Evolutionary conservation across 1,140 invertebrate genomes (phyloP).

Genomic region (Saccostrea glomerata): DNA sequence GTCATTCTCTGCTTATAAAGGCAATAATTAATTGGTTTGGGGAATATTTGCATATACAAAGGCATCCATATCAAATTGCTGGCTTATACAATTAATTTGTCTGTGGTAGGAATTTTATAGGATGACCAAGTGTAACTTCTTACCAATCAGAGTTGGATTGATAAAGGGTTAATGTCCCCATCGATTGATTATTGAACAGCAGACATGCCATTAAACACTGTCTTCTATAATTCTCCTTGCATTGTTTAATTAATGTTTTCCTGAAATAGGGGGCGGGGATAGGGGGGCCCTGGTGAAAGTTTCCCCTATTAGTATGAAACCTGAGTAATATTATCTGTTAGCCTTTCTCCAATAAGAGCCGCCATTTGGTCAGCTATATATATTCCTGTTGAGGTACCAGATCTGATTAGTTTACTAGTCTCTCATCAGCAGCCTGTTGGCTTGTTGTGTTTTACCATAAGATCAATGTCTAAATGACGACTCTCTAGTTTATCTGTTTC

Average conservation of each 20-base stretch:
- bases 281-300: background rate
- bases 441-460: background rate
- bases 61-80: slow-evolving; percentile 13
- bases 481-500: background rate
- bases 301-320: background rate
- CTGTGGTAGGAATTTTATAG: slow-evolving; percentile 1
- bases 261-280: background rate
- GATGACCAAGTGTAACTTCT: background rate
- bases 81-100: background rate
- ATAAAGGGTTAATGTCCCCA: background rate
- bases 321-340: background rate
- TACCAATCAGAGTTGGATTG: background rate
- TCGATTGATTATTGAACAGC: slow-evolving; percentile 8
- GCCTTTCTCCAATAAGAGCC: background rate
- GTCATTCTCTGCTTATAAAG: background rate
- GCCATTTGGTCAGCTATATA: background rate
- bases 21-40: slow-evolving; percentile 26
- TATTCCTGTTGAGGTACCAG: background rate
- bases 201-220: background rate
- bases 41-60: slow-evolving; percentile 12
- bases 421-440: background rate
- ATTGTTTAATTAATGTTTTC: background rate
- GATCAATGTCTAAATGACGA: background rate
- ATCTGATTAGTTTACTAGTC: background rate
- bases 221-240: background rate